Conservation (phyloP, 1,140 invertebrate genomes). For the Mamestra configurata region DNA sequence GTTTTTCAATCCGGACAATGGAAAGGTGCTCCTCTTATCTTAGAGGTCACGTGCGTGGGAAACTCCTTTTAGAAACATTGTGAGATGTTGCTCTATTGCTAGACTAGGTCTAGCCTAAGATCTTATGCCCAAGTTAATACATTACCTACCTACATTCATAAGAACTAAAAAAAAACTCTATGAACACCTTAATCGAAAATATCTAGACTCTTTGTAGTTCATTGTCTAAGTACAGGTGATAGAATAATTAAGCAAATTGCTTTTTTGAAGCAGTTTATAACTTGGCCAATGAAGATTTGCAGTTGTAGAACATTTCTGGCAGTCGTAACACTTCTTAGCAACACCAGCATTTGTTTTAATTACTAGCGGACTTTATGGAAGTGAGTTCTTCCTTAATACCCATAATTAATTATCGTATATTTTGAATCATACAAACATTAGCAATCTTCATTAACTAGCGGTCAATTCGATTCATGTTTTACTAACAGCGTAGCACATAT, state of each 20-base stretch:
- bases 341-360: not conserved
- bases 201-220: too few species aligned
- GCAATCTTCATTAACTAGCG: not conserved
- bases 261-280: too few species aligned
- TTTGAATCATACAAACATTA: not conserved
- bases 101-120: too few species aligned
- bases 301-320: conserved; percentile 2
- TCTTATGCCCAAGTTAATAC: too few species aligned
- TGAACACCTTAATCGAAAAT: too few species aligned
- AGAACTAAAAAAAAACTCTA: too few species aligned
- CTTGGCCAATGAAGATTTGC: not conserved
- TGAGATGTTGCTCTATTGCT: not conserved
- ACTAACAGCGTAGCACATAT: conserved; percentile 13
- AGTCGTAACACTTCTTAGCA: not conserved
- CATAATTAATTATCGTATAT: not conserved
- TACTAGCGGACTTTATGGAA: not conserved
- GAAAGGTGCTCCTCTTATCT: conserved; percentile 47
- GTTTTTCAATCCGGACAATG: conserved; percentile 59
- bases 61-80: not conserved
- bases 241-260: not conserved
- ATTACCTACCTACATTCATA: too few species aligned
- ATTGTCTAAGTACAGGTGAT: too few species aligned
- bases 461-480: not conserved
- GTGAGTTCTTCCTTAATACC: too few species aligned
- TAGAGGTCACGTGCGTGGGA: conserved; percentile 44